Base-by-base conservation (phyloP, 2,888 invertebrate genomes). In the Strigamia transsilvanica region DNA sequence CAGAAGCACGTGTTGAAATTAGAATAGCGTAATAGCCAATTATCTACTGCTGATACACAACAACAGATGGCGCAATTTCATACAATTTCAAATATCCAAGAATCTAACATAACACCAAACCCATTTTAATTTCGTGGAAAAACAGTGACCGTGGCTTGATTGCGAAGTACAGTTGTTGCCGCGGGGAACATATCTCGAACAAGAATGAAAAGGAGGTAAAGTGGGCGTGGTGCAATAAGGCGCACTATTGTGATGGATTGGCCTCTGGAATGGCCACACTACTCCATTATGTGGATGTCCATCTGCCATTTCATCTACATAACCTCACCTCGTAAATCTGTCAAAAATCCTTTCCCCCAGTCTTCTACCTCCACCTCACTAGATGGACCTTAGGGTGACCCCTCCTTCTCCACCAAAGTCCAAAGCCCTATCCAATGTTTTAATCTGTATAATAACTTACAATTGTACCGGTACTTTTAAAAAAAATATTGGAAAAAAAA, bases 271-370 rank as follows among this genome's bases (percentile, higher is more conserved):
- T 80, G 80, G 80, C 80, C 56, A 38, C 80, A 80, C 51, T 56
- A 80, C 80, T 80, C 80, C 80, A 80, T 80, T 80, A 80, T 80
- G 80, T 7, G 80, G 56, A 56, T 80, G 80, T 80, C 80, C 80
- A 80, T 80, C 80, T 80, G 80, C 56, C 80, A 80, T 80, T 80
- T 80, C 80, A 80, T 80, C 80, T 80, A 80, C 80, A 80, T 80
- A 80, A 80, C 80, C 80, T 56, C 80, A 80, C 15, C 80, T 56
- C 80, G 56, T 80, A 80, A 80, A 80, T 80, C 80, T 80, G 80
- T 80, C 80, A 51, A 23, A 13, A 56, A 56, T 56, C 56, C 15
- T 56, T 56, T 18, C 21, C 56, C 18, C 56, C 56, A 56, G 18
- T 9, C 56, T 18, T 56, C 56, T 56, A 56, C 56, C 56, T 56